Evolutionary conservation across 2,888 invertebrate species (phyloP).

Genomic region (Lycophotia porphyrea): DNA sequence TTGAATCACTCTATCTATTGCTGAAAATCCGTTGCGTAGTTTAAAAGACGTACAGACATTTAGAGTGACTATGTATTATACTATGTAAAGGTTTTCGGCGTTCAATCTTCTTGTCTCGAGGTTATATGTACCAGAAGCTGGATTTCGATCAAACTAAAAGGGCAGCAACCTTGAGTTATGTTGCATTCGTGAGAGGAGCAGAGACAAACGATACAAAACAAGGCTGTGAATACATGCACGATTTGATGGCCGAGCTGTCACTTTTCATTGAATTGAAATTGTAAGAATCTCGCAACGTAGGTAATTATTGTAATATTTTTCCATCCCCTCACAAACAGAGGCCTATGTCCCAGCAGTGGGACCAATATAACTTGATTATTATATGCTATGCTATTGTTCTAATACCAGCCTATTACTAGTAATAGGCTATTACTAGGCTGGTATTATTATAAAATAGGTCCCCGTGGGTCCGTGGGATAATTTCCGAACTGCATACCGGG

Average conservation of each 20-base stretch:
- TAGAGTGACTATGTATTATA: no score
- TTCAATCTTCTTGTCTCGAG: background rate
- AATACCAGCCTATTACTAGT: no score
- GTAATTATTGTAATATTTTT: background rate
- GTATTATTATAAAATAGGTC: background rate
- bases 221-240: slow-evolving; percentile 34
- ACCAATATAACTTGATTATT: background rate
- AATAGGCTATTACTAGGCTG: background rate
- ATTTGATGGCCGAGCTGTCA: slow-evolving; percentile 24
- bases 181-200: slow-evolving; percentile 44
- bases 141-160: slow-evolving; percentile 9
- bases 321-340: background rate
- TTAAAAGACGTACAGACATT: no score
- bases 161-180: slow-evolving; percentile 34
- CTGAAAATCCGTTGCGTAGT: no score
- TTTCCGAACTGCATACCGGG: background rate
- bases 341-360: background rate
- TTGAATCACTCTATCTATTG: no score
- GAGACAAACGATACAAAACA: slow-evolving; percentile 29
- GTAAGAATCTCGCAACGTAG: background rate
- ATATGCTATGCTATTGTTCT: no score
- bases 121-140: background rate
- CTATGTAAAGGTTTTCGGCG: no score
- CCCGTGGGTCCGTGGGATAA: background rate
- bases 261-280: slow-evolving; percentile 32